phyloP scores from a whole-genome alignment of 2,797 vertebrate genomes.

The Halcyon leucocephala region DNA sequence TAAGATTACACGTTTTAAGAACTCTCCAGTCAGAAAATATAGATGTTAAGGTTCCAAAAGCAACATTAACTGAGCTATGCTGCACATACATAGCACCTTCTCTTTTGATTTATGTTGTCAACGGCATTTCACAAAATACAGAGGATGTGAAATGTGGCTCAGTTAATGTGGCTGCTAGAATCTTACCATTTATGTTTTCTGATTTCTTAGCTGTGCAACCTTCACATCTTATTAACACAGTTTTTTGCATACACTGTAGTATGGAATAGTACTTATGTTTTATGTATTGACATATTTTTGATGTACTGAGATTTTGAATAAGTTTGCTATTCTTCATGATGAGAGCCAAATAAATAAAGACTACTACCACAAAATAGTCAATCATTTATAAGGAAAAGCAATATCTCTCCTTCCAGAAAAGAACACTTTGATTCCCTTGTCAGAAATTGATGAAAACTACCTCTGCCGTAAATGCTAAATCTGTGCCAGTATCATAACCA shows the following conservation, averaged over 20 bases:
- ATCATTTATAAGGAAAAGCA: constrained; percentile 64
- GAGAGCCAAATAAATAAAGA: constrained; percentile 76
- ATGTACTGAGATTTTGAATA: constrained; percentile 71
- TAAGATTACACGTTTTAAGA: constrained; percentile 37
- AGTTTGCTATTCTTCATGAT: constrained; percentile 69
- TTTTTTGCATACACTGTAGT: constrained; percentile 57
- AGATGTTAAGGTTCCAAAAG: constrained; percentile 39
- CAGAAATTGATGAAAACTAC: constrained; percentile 71
- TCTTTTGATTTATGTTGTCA: constrained; percentile 66
- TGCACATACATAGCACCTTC: constrained; percentile 50
- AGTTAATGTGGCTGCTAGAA: constrained; percentile 57
- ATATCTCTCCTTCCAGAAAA: constrained; percentile 64
- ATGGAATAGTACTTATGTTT: constrained; percentile 71
- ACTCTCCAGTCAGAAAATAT: constrained; percentile 46
- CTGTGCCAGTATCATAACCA: constrained; percentile 46
- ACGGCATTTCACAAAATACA: constrained; percentile 60
- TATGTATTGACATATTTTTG: constrained; percentile 75
- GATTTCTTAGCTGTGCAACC: constrained; percentile 60
- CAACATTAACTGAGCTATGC: constrained; percentile 44
- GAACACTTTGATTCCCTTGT: constrained; percentile 71
- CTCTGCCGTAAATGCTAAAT: constrained; percentile 63
- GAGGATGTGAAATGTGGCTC: constrained; percentile 60
- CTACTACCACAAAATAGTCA: constrained; percentile 66
- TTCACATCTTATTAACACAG: constrained; percentile 63
- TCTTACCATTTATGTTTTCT: constrained; percentile 68